A percentile compares a stretch with the other conserved stretches of the same genome.
Conservation (phyloP, 2,797 vertebrate species). For the Etheostoma nigrum region DNA sequence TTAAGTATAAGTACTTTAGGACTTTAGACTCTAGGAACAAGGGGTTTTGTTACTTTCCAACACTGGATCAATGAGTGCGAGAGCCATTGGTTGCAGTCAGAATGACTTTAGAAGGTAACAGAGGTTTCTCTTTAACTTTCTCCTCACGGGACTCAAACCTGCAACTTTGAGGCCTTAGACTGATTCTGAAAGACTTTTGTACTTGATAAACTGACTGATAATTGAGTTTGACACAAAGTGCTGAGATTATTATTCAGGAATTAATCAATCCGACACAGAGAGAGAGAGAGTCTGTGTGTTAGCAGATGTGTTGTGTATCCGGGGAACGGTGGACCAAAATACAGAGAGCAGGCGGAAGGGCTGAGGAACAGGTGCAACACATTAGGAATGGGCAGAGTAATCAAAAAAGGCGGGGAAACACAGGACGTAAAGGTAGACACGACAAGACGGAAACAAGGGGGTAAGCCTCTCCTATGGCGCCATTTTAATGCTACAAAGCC, state of each 20-base stretch:
- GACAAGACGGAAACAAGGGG: too few species aligned
- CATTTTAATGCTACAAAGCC: too few species aligned
- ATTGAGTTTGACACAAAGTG: conserved; percentile 19
- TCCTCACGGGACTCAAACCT: conserved; percentile 2
- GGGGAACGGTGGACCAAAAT: too few species aligned
- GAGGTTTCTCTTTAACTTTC: conserved; percentile 20
- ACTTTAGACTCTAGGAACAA: not conserved
- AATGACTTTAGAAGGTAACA: not conserved
- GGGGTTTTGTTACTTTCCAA: not conserved
- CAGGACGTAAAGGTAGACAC: too few species aligned
- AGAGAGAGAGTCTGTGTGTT: not conserved
- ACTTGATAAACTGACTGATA: conserved; percentile 17
- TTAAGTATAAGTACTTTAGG: too few species aligned
- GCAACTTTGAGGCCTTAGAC: not conserved
- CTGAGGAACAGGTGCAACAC: too few species aligned
- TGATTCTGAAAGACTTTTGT: not conserved
- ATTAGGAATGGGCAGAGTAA: too few species aligned
- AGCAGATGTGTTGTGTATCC: not conserved
- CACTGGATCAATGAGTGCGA: not conserved
- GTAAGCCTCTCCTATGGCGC: too few species aligned
- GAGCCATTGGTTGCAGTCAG: not conserved
- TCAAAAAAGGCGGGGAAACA: too few species aligned
- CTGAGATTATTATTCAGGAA: conserved; percentile 31
- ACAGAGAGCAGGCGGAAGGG: too few species aligned
- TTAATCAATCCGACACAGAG: conserved; percentile 26